Evolutionary conservation across 2,888 invertebrate genomes (phyloP), one percentile per base, ranked within the genome.

Genomic region (Trissonchulus sp.): DNA sequence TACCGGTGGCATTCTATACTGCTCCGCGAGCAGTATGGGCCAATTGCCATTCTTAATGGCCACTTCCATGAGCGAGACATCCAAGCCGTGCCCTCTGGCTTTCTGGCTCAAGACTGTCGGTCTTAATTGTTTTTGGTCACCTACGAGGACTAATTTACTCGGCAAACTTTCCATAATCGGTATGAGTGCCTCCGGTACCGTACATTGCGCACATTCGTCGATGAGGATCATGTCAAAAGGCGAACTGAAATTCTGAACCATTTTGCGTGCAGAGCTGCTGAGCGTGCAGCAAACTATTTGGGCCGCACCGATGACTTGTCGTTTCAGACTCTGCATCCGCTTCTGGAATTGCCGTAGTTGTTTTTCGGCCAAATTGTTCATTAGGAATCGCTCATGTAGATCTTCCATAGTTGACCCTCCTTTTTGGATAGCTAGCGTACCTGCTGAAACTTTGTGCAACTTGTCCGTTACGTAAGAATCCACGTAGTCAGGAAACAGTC

Each of bases 331-430:
- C 18, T 60, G 18, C 60, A 60, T 60, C 18, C 60, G 60, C 18
- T 60, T 60, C n/a, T 60, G n/a, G n/a, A 60, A 60, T 18, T 60
- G 18, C 60, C n/a, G 18, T n/a, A 60, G 60, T n/a, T 60, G 18
- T 60, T 18, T n/a, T 18, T 18, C 60, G 18, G 60, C 18, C n/a
- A 60, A 60, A 60, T 60, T n/a, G 60, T 60, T 60, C 18, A n/a
- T n/a, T n/a, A 60, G n/a, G 60, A 60, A 60, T 60, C 60, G 18
- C n/a, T 60, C 60, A 60, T 60, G 60, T 60, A n/a, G n/a, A 18
- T 60, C n/a, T n/a, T n/a, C n/a, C n/a, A n/a, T n/a, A n/a, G n/a
- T n/a, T n/a, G n/a, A n/a, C n/a, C n/a, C n/a, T n/a, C n/a, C n/a
- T n/a, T n/a, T n/a, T n/a, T n/a, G n/a, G n/a, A n/a, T n/a, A n/a